Percentiles rank a stretch among this genome's conserved stretches.
Evolutionary conservation across 37 sponge, comb jelly and placozoan genomes (phyloP).

Genomic region (Aplysina aerophoba): DNA sequence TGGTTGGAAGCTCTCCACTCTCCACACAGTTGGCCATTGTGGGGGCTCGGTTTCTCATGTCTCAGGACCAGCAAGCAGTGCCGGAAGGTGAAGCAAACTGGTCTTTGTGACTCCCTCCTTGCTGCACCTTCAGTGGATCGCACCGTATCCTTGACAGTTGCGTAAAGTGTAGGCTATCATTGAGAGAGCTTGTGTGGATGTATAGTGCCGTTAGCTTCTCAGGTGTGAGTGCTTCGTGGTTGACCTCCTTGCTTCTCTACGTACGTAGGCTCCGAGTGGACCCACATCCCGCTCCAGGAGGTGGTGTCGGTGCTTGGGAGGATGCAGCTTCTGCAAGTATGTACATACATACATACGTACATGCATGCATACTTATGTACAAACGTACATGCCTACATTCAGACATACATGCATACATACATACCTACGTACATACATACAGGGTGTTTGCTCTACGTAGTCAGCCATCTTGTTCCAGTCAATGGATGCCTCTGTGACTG

Average conservation of each 20-base stretch:
- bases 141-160: too few relatives aligned
- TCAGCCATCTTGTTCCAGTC: too few relatives aligned
- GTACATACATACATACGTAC: not conserved
- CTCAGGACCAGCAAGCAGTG: not conserved
- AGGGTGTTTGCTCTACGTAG: too few relatives aligned
- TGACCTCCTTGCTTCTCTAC: not conserved
- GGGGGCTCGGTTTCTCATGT: not conserved
- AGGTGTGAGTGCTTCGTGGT: not conserved
- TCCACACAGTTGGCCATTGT: not conserved
- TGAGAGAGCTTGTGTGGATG: not conserved
- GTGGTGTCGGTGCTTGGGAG: not conserved
- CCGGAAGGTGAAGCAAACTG: too few relatives aligned
- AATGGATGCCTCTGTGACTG: too few relatives aligned
- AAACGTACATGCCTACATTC: too few relatives aligned
- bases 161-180: too few relatives aligned
- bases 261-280: not conserved
- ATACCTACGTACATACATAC: too few relatives aligned
- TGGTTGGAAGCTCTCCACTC: not conserved
- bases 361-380: not conserved
- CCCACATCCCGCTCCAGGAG: not conserved
- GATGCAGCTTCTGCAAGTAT: constrained; percentile 1
- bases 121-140: too few relatives aligned
- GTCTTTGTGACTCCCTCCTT: too few relatives aligned
- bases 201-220: too few relatives aligned
- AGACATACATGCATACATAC: too few relatives aligned